Percentiles rank a stretch among this genome's conserved stretches.
These are phyloP conservation scores for Danaus plexippus DNA, from an alignment of 1,140 invertebrate genomes.

Conservation along the genomic window DNA sequence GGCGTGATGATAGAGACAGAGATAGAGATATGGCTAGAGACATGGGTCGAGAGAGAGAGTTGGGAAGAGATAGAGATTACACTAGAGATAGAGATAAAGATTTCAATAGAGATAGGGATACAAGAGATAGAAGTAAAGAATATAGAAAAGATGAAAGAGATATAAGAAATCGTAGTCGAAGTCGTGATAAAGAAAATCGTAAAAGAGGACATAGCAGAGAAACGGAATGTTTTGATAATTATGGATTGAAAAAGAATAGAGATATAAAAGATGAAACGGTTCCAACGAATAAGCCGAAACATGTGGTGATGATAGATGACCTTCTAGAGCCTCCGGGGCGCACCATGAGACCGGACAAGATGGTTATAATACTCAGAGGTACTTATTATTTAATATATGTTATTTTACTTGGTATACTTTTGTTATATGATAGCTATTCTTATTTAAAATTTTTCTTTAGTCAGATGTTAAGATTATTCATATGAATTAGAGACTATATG, in stretches of 20 bases:
- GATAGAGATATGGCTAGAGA: slow-evolving; percentile 14
- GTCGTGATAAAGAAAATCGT: slow-evolving; percentile 43
- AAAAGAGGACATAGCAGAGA: slow-evolving; percentile 50
- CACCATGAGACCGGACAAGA: slow-evolving; percentile 82
- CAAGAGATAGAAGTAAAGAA: slow-evolving; percentile 35
- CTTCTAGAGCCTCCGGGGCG: slow-evolving; percentile 82
- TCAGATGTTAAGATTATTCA: too few species aligned
- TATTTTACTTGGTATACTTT: too few species aligned
- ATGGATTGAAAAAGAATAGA: slow-evolving; percentile 27
- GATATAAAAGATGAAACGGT: slow-evolving; percentile 24
- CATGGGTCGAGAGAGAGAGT: slow-evolving; percentile 10
- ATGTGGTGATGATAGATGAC: slow-evolving; percentile 84
- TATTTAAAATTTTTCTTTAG: too few species aligned
- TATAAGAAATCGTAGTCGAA: slow-evolving; percentile 30
- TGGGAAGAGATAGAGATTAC: slow-evolving; percentile 19
- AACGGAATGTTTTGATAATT: slow-evolving; percentile 29
- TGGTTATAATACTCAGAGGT: slow-evolving; percentile 92
- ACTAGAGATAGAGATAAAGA: slow-evolving; percentile 9
- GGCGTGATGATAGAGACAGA: slow-evolving; percentile 17
- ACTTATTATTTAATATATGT: slow-evolving; percentile 25
- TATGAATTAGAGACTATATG: too few species aligned
- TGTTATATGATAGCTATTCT: too few species aligned
- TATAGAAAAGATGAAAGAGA: slow-evolving; percentile 29
- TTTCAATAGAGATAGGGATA: slow-evolving; percentile 5
- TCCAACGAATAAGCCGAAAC: slow-evolving; percentile 32